A percentile compares a stretch with the other conserved stretches of the same genome.
Evolutionary conservation across 2,888 invertebrate species (phyloP).

Genomic region (Frankliniella fusca): DNA sequence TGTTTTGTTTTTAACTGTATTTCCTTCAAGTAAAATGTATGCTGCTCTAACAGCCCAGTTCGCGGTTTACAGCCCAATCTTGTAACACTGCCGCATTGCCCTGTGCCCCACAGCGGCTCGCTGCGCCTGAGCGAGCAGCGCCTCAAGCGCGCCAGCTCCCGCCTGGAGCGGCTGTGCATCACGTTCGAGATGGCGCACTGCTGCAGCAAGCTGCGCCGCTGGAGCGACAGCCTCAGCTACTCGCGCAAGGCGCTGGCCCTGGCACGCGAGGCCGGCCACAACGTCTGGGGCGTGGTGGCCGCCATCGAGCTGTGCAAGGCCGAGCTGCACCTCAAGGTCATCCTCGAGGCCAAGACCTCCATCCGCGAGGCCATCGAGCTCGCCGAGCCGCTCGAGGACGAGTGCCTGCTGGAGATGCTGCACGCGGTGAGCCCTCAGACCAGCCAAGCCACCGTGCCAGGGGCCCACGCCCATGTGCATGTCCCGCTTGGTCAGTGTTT

Average conservation of each 20-base stretch:
- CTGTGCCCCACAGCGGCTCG: conserved; percentile 38
- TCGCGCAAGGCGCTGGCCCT: conserved; percentile 44
- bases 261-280: conserved; percentile 42
- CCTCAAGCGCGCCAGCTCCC: conserved; percentile 40
- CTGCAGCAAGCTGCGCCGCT: conserved; percentile 46
- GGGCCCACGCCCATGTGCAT: too few species aligned
- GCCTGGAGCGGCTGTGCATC: conserved; percentile 50
- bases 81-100: too few species aligned
- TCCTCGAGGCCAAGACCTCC: conserved; percentile 50
- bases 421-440: not conserved
- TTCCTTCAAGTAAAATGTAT: too few species aligned
- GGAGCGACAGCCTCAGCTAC: conserved; percentile 43
- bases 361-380: conserved; percentile 42
- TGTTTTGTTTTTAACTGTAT: too few species aligned
- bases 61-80: too few species aligned
- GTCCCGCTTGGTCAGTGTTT: too few species aligned
- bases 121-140: conserved; percentile 43
- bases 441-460: too few species aligned
- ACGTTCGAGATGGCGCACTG: conserved; percentile 51
- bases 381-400: conserved; percentile 45
- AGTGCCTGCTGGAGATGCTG: conserved; percentile 44
- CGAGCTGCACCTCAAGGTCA: conserved; percentile 49
- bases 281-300: conserved; percentile 49
- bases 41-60: too few species aligned
- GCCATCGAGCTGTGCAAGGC: conserved; percentile 48